These are phyloP conservation scores for Microctenopoma stevenorrisi DNA, from an alignment of 2,797 vertebrate genomes.

Conservation along the genomic window DNA sequence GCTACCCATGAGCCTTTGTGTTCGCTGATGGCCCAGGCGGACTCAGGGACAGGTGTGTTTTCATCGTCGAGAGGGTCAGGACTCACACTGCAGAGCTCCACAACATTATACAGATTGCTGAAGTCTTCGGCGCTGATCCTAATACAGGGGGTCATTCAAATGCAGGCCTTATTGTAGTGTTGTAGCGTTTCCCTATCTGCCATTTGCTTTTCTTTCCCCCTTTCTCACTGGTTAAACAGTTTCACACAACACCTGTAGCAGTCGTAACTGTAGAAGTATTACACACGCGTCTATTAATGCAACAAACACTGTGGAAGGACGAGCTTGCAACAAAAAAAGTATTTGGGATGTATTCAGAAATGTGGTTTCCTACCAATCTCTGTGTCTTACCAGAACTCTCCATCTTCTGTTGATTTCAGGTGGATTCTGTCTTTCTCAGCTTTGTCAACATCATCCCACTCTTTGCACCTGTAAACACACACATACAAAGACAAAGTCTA, in stretches of 20 bases:
- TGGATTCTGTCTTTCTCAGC: slow-evolving; percentile 76
- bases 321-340: no score
- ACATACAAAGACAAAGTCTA: slow-evolving; percentile 29
- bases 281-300: no score
- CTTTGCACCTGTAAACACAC: slow-evolving; percentile 71
- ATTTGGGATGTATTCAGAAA: no score
- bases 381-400: slow-evolving; percentile 85
- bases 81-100: slow-evolving; percentile 84
- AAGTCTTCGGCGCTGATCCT: slow-evolving; percentile 86
- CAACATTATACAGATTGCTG: slow-evolving; percentile 73
- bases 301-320: no score
- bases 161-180: not conserved
- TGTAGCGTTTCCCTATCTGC: not conserved
- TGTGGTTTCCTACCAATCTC: not conserved
- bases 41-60: not conserved
- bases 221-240: no score
- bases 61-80: slow-evolving; percentile 74
- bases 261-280: no score
- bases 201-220: not conserved
- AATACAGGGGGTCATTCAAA: not conserved
- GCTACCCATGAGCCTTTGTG: slow-evolving; percentile 80
- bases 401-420: slow-evolving; percentile 80
- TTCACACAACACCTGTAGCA: no score
- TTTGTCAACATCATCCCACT: slow-evolving; percentile 78
- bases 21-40: slow-evolving; percentile 78